Percentiles rank a stretch among this genome's conserved stretches.
These are phyloP conservation scores for Amiota minor DNA, from an alignment of 2,888 invertebrate genomes.

Conservation along the genomic window DNA sequence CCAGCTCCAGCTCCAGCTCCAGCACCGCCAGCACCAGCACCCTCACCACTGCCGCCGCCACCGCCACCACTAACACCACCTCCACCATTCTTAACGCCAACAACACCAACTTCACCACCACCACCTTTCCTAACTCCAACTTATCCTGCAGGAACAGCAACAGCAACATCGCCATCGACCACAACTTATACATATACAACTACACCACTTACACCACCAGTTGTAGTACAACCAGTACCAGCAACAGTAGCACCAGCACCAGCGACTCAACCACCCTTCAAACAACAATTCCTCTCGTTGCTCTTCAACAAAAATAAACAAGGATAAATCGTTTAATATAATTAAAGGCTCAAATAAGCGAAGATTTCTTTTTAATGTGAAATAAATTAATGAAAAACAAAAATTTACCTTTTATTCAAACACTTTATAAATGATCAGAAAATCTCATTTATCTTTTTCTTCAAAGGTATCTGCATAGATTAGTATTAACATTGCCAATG, in stretches of 20 bases:
- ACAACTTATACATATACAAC: conserved; percentile 43
- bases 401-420: not conserved
- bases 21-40: conserved; percentile 50
- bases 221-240: not conserved
- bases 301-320: conserved; percentile 52
- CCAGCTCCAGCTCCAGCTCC: conserved; percentile 48
- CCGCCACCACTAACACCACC: not conserved
- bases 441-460: not conserved
- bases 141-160: not conserved
- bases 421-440: not conserved
- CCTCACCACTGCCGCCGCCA: conserved; percentile 44
- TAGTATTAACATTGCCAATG: too few relatives aligned
- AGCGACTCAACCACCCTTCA: conserved; percentile 50
- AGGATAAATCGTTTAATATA: conserved; percentile 28
- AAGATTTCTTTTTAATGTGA: conserved; percentile 51
- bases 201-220: not conserved
- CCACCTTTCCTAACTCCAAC: too few relatives aligned
- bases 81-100: not conserved
- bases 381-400: conserved; percentile 40
- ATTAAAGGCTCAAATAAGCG: not conserved
- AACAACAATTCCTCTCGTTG: conserved; percentile 54
- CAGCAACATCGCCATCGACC: conserved; percentile 7
- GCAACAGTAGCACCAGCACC: not conserved
- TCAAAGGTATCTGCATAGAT: too few relatives aligned
- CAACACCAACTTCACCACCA: not conserved